Conservation (phyloP, 2,113 vertebrate genomes). For the Peucedramus taeniatus region DNA sequence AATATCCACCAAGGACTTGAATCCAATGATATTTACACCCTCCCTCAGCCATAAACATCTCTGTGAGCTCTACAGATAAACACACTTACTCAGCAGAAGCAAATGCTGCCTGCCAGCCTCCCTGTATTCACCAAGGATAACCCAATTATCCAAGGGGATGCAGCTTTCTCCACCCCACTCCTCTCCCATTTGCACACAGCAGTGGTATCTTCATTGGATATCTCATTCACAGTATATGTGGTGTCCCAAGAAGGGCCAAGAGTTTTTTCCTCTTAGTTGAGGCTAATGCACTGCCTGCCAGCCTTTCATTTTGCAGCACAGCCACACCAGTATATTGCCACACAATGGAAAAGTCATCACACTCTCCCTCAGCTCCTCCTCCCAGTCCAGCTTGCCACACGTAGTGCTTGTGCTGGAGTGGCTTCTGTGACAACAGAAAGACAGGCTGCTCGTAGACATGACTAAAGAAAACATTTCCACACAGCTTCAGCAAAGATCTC, state of each 20-base stretch:
- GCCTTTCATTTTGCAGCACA: neutral
- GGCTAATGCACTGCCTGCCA: neutral
- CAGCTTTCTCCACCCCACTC: neutral
- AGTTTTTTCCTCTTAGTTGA: neutral
- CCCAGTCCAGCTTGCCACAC: neutral
- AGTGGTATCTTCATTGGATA: neutral
- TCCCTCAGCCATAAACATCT: neutral
- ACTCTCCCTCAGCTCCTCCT: neutral
- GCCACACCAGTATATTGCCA: neutral
- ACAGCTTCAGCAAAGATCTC: neutral
- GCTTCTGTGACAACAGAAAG: neutral
- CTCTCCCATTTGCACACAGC: neutral
- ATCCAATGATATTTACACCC: constrained; percentile 13
- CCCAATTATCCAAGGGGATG: neutral
- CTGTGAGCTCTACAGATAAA: constrained; percentile 3
- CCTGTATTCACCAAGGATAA: neutral
- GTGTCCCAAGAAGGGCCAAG: neutral
- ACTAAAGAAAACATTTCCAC: neutral
- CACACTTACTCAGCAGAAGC: neutral
- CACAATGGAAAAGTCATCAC: neutral
- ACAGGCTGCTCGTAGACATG: neutral
- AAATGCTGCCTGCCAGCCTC: neutral
- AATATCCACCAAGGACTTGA: neutral
- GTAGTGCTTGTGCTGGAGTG: too few relatives aligned
- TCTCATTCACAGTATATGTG: neutral